Base-by-base conservation (phyloP, 1,140 invertebrate species). In the Drosophila ironensis region DNA sequence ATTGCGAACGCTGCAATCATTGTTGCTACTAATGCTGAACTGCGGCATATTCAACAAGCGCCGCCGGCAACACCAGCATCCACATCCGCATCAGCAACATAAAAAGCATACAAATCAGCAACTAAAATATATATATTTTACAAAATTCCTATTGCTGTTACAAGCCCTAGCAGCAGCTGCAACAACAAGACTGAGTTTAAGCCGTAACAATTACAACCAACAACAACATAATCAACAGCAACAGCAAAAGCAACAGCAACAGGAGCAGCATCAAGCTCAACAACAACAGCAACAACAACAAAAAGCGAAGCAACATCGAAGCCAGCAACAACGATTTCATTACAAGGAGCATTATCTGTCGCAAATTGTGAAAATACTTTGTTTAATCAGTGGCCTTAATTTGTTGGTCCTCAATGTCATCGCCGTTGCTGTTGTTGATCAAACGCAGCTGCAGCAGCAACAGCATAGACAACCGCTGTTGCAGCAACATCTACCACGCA, bases 131-230 rank as follows among this genome's bases (percentile, higher is more conserved):
- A 4, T 63, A 38, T 17, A 47, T 61, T 63, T 47, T 45, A 63
- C 59, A 48, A 61, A 63, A 63, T 63, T 63, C 59, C 59, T 63
- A 63, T 63, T 61, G 59, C 59, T 63, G 59, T n/a, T 63, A 6
- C 30, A 63, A 16, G 25, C 37, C 30, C 33, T 75, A 44, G 35
- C 54, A 63, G 19, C 59, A 63, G 9, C 45, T 47, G 20, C 44
- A 41, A 42, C 40, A 24, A 51, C 35, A 61, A 66, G 61, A 73
- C 48, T 78, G 75, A 72, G 37, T 48, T 51, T 53, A 68, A 57
- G 53, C 67, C 48, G 56, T 50, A 64, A 50, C 37, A 45, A 63
- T 33, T 30, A 50, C 63, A 59, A 66, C 27, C 61, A 63, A 38
- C 30, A 50, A 30, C 33, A 73, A 45, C 35, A 42, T 19, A 66